Evolutionary conservation across 2,113 vertebrate species (phyloP).

Genomic region (Dryoscopus gambensis): DNA sequence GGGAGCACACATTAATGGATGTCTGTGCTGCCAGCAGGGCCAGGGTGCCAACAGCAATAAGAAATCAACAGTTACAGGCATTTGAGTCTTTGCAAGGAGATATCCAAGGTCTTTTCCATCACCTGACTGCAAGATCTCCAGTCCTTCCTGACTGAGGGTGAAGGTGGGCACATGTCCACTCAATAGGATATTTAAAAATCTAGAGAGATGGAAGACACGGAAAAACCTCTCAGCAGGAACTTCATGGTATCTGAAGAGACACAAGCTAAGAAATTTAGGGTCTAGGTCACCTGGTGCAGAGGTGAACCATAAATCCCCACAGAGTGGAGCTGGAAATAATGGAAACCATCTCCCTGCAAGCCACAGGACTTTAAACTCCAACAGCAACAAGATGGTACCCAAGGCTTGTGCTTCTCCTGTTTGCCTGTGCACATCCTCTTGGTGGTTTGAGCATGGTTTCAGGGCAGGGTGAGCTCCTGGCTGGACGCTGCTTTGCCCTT

Average conservation of each 20-base stretch:
- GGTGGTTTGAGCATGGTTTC: neutral
- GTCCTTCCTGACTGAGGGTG: neutral
- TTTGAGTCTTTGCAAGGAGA: neutral
- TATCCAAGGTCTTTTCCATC: conserved; percentile 3
- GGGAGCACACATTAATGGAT: neutral
- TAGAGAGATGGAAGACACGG: neutral
- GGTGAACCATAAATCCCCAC: neutral
- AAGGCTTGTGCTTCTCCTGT: neutral
- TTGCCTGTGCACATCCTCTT: neutral
- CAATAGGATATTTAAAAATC: neutral
- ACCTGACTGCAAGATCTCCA: neutral
- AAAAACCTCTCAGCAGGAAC: neutral
- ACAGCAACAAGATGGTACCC: neutral
- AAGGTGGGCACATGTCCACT: neutral
- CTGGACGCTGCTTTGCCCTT: neutral
- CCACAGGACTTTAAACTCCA: neutral
- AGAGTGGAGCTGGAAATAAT: neutral
- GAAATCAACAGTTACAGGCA: neutral
- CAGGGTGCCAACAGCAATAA: conserved; percentile 16
- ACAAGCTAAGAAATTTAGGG: neutral
- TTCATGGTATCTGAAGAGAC: rapidly evolving
- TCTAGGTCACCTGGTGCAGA: neutral
- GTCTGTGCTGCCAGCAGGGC: conserved; percentile 2
- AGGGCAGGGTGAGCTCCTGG: neutral
- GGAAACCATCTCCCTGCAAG: neutral